Base-by-base conservation (phyloP, 2,113 vertebrate species). In the Corythaeola cristata region DNA sequence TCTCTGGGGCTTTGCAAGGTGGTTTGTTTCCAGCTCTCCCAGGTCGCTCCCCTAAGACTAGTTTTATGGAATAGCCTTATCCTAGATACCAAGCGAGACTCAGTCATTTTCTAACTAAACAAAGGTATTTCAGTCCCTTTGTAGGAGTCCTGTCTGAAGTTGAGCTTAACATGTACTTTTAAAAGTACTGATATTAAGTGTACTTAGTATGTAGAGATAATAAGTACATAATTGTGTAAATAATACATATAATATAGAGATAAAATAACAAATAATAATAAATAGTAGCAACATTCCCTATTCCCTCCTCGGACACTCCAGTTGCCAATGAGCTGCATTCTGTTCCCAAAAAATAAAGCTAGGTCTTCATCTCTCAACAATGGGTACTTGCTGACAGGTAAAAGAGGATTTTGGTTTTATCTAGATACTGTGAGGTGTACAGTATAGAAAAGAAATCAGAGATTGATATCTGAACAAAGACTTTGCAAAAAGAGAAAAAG, bases 371-470 rank as follows among this genome's bases (percentile, higher is more conserved):
- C 66, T 95, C 71, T 88, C 75, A 76, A 67, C 64, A 89, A 83
- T 80, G 35, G 50, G 49, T 77, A 28, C 78, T 90, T 85, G 53
- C 71, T 90, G 88, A 76, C 75, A 85, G 30, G 44, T 88, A 59
- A 90, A 87, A 93, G 85, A 79, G 21, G 24, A 79, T 91, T 88
- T 90, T 68, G 21, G 62, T 69, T 93, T 95, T 92, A 80, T 93
- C 88, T 85, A 85, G 75, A 32, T 92, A 37, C n/a, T 37, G 55
- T 69, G 74, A 91, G 45, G 55, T 79, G 17, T 85, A 45, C 53
- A 85, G 74, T 41, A 69, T 22, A 79, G 67, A 91, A 72, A 85
- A 87, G 39, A 92, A 95, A 93, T 68, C 66, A 58, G 50, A 88
- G 77, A 82, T n/a, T 82, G 71, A 80, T 94, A 79, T 53, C 71